Base-by-base conservation (phyloP, 2,797 vertebrate genomes). In the Argyrosomus regius region DNA sequence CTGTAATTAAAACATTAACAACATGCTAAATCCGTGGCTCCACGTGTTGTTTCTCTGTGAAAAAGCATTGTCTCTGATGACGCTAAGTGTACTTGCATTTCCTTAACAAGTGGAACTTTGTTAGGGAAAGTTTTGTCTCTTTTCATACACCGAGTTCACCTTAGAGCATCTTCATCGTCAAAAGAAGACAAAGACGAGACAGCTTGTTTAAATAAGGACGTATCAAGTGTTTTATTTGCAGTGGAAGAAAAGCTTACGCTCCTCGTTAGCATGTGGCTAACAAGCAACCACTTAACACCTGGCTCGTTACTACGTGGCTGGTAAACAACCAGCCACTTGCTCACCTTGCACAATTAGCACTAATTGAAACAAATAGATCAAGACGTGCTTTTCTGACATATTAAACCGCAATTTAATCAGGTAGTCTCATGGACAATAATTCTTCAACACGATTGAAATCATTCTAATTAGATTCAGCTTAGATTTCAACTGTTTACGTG, bases 221-320 rank as follows among this genome's bases (percentile, higher is more conserved):
- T 7, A 58, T 53, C 8, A 35, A 75, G 45, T 59, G 31, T 39
- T 49, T 53, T 53, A 18, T 22, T 35, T 7, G 28, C 28, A 39
- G 28, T 5, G 4, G 31, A 41, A n/a, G 12, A 57, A 6, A 48
- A 43, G 31, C 14, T 74, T n/a, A 39, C 1, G 17, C 31, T 24
- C 53, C 72, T 65, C 28, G 1, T 66, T 76, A 75, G 26, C 48
- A 53, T 17, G 18, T 43, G 45, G 26, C 28, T 24, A 57, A 35
- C 4, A 20, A 48, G 53, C 54, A 31, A 8, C 11, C 22, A n/a
- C 39, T n/a, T 31, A 70, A 16, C 57, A 41, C 46, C 57, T 50
- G 53, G 10, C 56, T 60, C 1, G 1, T 65, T 59, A 49, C 53
- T 28, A 9, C 26, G 28, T 9, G 7, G 13, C 26, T 28, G n/a